phyloP scores from a whole-genome alignment of 2,888 invertebrate genomes.

The Mesochorus sp. region DNA sequence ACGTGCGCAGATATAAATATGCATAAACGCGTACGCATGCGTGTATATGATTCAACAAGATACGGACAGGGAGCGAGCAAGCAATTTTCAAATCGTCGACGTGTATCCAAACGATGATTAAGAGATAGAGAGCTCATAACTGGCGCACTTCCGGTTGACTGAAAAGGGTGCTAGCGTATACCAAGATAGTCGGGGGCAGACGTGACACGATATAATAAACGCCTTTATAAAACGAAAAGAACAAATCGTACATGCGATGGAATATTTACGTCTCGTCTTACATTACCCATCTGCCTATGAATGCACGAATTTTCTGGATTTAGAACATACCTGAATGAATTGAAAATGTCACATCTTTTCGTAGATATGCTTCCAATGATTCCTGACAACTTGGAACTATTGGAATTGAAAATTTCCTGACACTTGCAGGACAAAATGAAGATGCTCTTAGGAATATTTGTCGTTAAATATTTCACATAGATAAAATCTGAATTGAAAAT shows the following conservation, averaged over 20 bases:
- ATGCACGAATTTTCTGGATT: background rate
- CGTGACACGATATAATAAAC: constrained; percentile 8
- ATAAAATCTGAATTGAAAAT: too few relatives aligned
- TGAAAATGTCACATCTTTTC: too few relatives aligned
- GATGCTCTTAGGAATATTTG: too few relatives aligned
- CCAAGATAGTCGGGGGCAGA: constrained; percentile 46
- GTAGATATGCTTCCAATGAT: too few relatives aligned
- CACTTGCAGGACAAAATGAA: too few relatives aligned
- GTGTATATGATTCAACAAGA: too few relatives aligned
- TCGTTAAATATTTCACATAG: too few relatives aligned
- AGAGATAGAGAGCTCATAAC: constrained; percentile 48
- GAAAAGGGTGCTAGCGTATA: constrained; percentile 17
- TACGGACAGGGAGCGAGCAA: constrained; percentile 4
- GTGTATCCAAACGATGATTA: constrained; percentile 7
- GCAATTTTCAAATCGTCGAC: constrained; percentile 45
- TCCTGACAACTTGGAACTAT: too few relatives aligned
- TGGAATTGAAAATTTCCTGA: too few relatives aligned
- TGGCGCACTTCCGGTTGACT: constrained; percentile 44
- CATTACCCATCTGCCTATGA: too few relatives aligned
- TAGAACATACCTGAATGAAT: background rate
- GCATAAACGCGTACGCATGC: background rate
- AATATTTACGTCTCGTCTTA: background rate
- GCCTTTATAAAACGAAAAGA: constrained; percentile 20
- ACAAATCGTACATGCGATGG: background rate
- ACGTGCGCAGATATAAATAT: background rate